Evolutionary conservation across 35 echinoderm and acorn worm genomes (phyloP), one percentile per base, ranked within the genome.

Genomic region (Eucidaris tribuloides): DNA sequence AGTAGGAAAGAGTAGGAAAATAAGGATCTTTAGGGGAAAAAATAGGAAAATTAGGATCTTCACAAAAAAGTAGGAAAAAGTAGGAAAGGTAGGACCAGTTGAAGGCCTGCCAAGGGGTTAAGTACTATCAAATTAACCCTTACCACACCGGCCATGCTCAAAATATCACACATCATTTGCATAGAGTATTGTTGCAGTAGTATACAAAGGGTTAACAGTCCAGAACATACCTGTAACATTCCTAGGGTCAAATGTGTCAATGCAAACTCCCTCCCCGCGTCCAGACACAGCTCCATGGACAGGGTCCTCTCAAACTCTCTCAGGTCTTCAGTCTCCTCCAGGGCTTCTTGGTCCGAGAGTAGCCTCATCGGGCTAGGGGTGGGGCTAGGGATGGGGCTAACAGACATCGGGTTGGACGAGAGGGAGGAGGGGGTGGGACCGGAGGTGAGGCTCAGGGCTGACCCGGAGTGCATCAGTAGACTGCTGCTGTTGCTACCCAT

Each of bases 141-240:
- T n/a, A n/a, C n/a, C n/a, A n/a, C n/a, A n/a, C n/a, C n/a, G n/a
- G n/a, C n/a, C n/a, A n/a, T n/a, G n/a, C n/a, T n/a, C n/a, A n/a
- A n/a, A n/a, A n/a, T n/a, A n/a, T n/a, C n/a, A n/a, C n/a, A n/a
- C n/a, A n/a, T n/a, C n/a, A n/a, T n/a, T n/a, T n/a, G n/a, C n/a
- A n/a, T n/a, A n/a, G n/a, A n/a, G n/a, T n/a, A n/a, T n/a, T n/a
- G n/a, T n/a, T n/a, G n/a, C n/a, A n/a, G n/a, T n/a, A n/a, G n/a
- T n/a, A n/a, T n/a, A n/a, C n/a, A n/a, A n/a, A n/a, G n/a, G n/a
- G n/a, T n/a, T n/a, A n/a, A n/a, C n/a, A n/a, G n/a, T n/a, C n/a
- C n/a, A n/a, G n/a, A n/a, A 77, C 43, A 20, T 86, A 99, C 96
- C 96, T 99, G 22, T 25, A 99, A 64, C 96, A 99, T 99, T 3